Base-by-base conservation (phyloP, 2,797 vertebrate genomes). In the Heterohyrax brucei region DNA sequence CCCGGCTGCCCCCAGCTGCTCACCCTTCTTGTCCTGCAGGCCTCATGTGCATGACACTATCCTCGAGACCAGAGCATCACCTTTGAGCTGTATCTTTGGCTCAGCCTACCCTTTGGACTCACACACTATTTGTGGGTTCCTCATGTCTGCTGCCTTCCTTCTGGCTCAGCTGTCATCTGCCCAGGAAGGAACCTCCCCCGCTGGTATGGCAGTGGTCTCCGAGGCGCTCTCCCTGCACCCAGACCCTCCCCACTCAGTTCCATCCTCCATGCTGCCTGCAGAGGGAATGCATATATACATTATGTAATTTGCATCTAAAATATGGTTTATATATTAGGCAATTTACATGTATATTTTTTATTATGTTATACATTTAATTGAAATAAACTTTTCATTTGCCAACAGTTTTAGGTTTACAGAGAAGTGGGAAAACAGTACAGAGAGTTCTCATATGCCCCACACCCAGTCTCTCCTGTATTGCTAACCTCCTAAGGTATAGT, bases 41-140 rank as follows among this genome's bases (percentile, higher is more conserved):
- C 24, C 26, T 18, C 59, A 64, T 7, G 2, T 19, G 56, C 46
- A 64, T 1, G 48, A 46, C 75, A 59, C 72, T 5, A 24, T 7
- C 9, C 59, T 68, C 0, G 0, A 7, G 66, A 33, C 53, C 26
- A 19, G 48, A 44, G 7, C 0, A 1, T 46, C 46, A 10, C 62
- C n/a, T 68, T 62, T 62, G 75, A 56, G 48, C 33, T 0, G 0
- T 4, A 26, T 18, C 30, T 87, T 14, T n/a, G 61, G 50, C 77
- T 91, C 39, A 33, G 46, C 28, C 26, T 21, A 75, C 44, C 48
- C 13, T n/a, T n/a, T 33, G 68, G 24, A 24, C 46, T n/a, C 33
- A 5, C 7, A 28, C 44, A 18, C 56, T 13, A 16, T n/a, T 64
- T 16, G 4, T 3, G 14, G 0, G 33, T 53, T 26, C 16, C n/a